Percentiles rank a stretch among this genome's conserved stretches.
These are phyloP conservation scores for Boulengeromyrus knoepffleri DNA, from an alignment of 2,113 vertebrate genomes.

Conservation along the genomic window DNA sequence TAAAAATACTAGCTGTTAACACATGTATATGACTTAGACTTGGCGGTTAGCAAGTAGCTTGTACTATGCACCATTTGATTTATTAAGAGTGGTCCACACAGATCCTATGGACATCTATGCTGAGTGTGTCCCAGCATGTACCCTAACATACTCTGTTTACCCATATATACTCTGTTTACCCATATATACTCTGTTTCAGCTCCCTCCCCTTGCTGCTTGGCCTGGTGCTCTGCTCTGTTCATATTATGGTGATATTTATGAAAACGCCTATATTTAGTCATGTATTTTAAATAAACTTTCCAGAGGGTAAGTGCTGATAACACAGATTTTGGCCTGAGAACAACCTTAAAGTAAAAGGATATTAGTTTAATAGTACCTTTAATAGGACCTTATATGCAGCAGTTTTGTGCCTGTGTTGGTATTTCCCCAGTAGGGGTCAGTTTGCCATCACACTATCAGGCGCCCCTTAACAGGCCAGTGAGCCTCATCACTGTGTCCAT, in stretches of 20 bases:
- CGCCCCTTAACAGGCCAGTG: background rate
- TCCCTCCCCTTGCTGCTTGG: background rate
- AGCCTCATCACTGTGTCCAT: background rate
- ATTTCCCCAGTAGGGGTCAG: background rate
- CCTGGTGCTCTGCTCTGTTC: background rate
- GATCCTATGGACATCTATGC: background rate
- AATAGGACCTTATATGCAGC: background rate
- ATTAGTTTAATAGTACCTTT: background rate
- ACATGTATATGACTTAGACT: background rate
- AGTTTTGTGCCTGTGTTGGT: background rate
- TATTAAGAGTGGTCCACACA: background rate
- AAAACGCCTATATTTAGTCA: background rate
- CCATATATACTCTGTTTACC: background rate
- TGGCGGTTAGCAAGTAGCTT: background rate
- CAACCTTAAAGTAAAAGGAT: background rate
- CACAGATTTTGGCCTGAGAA: background rate
- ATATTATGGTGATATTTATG: background rate
- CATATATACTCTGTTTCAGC: background rate
- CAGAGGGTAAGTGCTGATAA: background rate
- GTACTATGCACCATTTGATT: background rate
- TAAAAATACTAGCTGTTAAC: background rate
- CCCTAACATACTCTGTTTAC: background rate
- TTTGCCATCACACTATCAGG: background rate
- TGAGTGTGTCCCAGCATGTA: background rate
- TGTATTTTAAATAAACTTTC: background rate